These are phyloP conservation scores for Rallus crepitans DNA, from an alignment of 2,797 vertebrate genomes.

Conservation along the genomic window DNA sequence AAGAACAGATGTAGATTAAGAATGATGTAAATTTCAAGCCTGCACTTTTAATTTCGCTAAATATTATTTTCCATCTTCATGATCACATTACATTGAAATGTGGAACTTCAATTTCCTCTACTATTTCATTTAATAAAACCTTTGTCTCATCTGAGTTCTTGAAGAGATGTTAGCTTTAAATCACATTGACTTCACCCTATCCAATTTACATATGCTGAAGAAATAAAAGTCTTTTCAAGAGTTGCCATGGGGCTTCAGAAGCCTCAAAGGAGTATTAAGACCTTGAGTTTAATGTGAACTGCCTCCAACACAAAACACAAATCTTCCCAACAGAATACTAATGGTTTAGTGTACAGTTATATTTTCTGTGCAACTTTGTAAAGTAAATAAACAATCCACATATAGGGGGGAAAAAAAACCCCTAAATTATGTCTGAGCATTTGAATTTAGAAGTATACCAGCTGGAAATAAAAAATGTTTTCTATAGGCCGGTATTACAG, in stretches of 20 bases:
- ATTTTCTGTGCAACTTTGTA: constrained; percentile 55
- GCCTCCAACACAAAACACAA: constrained; percentile 73
- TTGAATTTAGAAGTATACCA: constrained; percentile 1
- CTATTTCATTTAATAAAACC: constrained; percentile 77
- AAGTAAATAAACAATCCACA: constrained; percentile 33
- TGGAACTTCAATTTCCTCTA: constrained; percentile 74
- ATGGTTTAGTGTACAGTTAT: constrained; percentile 67
- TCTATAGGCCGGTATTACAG: neutral
- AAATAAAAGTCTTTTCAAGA: constrained; percentile 80
- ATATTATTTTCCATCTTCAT: constrained; percentile 76
- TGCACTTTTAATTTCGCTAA: constrained; percentile 78
- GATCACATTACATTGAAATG: constrained; percentile 71
- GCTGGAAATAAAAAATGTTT: neutral
- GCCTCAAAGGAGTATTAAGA: constrained; percentile 78
- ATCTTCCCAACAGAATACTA: constrained; percentile 74
- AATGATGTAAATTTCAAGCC: constrained; percentile 68
- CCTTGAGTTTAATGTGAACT: constrained; percentile 77
- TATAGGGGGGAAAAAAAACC: constrained; percentile 2
- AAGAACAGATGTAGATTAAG: constrained; percentile 65
- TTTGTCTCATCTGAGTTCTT: constrained; percentile 77
- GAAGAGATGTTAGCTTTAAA: constrained; percentile 80
- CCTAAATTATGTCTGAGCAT: constrained; percentile 5
- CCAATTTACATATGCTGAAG: constrained; percentile 80
- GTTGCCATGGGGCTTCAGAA: constrained; percentile 69
- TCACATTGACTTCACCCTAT: constrained; percentile 76